Evolutionary conservation across 2,797 vertebrate species (phyloP), one percentile per base, ranked within the genome.

Genomic region (Geotrypetes seraphini): DNA sequence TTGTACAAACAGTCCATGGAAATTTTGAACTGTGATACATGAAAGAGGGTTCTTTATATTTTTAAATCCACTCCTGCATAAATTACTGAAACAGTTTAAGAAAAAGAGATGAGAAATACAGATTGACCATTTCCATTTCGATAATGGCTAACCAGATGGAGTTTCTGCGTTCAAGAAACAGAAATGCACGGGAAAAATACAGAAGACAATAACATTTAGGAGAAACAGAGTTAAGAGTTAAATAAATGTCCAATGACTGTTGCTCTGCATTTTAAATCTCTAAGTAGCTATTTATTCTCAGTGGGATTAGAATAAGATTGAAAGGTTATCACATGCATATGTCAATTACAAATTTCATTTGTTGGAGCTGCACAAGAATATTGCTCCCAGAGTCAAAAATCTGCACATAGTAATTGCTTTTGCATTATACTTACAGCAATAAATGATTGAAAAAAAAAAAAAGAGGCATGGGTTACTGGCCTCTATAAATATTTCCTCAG

Each of bases 1-100:
- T 58, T 78, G 74, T 77, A 78, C 50, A 63, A 67, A 50, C 37
- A 66, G 55, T 50, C 73, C 55, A 13, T 50, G 42, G 28, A 69
- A 66, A 43, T 38, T 18, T 32, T 30, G 9, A 46, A 17, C 3
- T 0, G 5, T 5, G n/a, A 19, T 18, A 4, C 43, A 31, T 39
- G 5, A 10, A n/a, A n/a, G n/a, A n/a, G n/a, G n/a, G n/a, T n/a
- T n/a, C n/a, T n/a, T n/a, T n/a, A n/a, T n/a, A n/a, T n/a, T n/a
- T n/a, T 4, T 20, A 9, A 16, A 42, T 40, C 61, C 37, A 45
- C 37, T 57, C 60, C 36, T 58, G 40, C 27, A 33, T 57, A 25
- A 43, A 50, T 61, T 65, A 57, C 29, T 27, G 9, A 4, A 28
- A 43, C 2, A 44, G n/a, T n/a, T n/a, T n/a, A n/a, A n/a, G n/a